Conservation (phyloP, 2,888 invertebrate species). For the Antitype chi region DNA sequence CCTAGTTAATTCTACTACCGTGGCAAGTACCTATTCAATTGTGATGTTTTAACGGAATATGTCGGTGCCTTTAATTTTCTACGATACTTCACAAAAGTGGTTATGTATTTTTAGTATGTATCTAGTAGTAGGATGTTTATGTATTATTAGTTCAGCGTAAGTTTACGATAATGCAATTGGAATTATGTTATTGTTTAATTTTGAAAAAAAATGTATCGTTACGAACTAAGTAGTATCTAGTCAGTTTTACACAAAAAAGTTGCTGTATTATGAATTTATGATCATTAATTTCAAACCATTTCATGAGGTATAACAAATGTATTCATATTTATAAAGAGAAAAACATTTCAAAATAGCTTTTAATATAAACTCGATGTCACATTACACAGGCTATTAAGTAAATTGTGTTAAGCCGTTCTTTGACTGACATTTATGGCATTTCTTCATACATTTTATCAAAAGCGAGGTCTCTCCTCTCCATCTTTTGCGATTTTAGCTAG, state of each 20-base stretch:
- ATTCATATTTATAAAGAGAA: constrained; percentile 13
- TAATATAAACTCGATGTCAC: constrained; percentile 26
- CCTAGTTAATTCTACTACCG: not conserved
- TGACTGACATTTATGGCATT: constrained; percentile 17
- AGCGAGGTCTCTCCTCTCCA: no score
- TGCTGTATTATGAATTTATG: not conserved
- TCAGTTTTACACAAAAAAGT: not conserved
- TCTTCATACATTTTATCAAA: constrained; percentile 8
- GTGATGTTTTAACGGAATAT: not conserved
- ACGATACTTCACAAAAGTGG: not conserved
- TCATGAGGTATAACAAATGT: not conserved
- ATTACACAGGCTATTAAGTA: constrained; percentile 28
- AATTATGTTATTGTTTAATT: not conserved
- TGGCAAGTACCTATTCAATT: not conserved
- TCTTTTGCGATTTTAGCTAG: not conserved
- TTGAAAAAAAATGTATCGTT: not conserved
- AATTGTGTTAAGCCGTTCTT: constrained; percentile 20
- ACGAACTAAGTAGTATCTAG: not conserved
- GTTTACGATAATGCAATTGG: not conserved
- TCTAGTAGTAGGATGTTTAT: no score
- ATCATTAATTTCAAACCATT: constrained; percentile 1
- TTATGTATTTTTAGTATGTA: not conserved
- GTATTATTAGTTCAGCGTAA: not conserved
- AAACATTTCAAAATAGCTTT: constrained; percentile 24
- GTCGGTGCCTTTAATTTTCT: not conserved